Base-by-base conservation (phyloP, 2,888 invertebrate species). In the Prosapia bicincta region DNA sequence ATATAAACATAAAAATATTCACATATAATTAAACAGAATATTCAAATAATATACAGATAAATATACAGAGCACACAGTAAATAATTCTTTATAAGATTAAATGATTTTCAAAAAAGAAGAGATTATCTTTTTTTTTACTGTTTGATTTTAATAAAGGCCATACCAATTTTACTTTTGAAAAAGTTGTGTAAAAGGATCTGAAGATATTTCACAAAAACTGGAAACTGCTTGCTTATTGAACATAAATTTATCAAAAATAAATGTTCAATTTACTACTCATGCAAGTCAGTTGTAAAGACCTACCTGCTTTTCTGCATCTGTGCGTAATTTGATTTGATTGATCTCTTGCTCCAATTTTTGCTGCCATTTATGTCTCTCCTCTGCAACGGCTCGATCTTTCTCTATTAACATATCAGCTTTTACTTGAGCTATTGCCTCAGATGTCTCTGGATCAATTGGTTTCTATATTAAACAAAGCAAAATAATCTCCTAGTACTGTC, bases 321-420 rank as follows among this genome's bases (percentile, higher is more conserved):
- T 85, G 80, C 87, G 87, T 9, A 84, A 82, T 77, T 86, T 88
- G 38, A 88, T 83, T 24, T 86, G 81, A 26, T 83, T 82, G n/a
- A 87, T 79, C 79, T 87, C 88, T 79, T 84, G 86, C 13, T 85
- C 84, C 72, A 87, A 80, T 65, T 86, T 84, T 9, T 81, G 81
- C 78, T 86, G 84, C 83, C 86, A 88, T 13, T 88, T 86, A 0
- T 86, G 84, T 38, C 88, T 86, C 75, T 90, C 89, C 73, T 84
- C 83, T 26, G 83, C 84, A 10, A 89, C 82, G 0, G 88, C 87
- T 25, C 85, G 85, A 75, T 89, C 89, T 77, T 88, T 88, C 79
- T 91, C 90, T 68, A 86, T 84, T 80, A 90, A 89, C 26, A 90
- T 88, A 75, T 92, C 90, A 79, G 91, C 90, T 75, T 90, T 91